Base-by-base conservation (phyloP, 1,140 invertebrate species). In the Drosophila kepulauana region DNA sequence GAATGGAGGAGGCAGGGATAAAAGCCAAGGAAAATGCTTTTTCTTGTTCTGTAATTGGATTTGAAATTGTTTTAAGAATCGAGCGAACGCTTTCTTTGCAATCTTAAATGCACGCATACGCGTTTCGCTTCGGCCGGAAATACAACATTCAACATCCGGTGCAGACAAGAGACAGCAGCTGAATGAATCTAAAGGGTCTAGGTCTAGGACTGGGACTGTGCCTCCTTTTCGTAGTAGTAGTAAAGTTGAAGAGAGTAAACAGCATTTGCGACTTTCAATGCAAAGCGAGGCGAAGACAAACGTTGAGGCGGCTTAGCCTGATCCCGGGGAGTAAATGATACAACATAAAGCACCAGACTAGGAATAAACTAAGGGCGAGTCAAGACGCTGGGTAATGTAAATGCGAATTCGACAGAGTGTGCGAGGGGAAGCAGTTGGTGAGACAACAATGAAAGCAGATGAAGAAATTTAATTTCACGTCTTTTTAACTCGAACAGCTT, bases 381-480 rank as follows among this genome's bases (percentile, higher is more conserved):
- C 7, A 11, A 28, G 20, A 25, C 2, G 51, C 8, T n/a, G 13
- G 10, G 13, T 35, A 11, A 20, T 13, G 10, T 2, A 6, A 3
- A 11, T 25, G 20, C 20, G 33, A 6, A 35, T 0, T 30, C 20
- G 20, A 25, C 20, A 25, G 20, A 25, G 38, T 8, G 15, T 16
- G 30, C 6, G 6, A 30, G n/a, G 4, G 25, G n/a, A 13, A 49
- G 25, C 45, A 64, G 64, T 43, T 48, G 2, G 41, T 35, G 62
- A 58, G 81, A 59, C 70, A 70, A 73, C 77, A 84, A 75, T 76
- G 66, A 88, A 84, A 79, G 80, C 85, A 81, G 75, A 84, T 88
- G 56, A 89, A 89, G 80, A 88, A 88, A 88, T 88, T 88, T 84
- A 88, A 88, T 88, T 88, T 88, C 69, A 84, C 85, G 75, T 88